A percentile compares a stretch with the other conserved stretches of the same genome.
Conservation (phyloP, 2,113 vertebrate genomes). For the Todiramphus chloris region DNA sequence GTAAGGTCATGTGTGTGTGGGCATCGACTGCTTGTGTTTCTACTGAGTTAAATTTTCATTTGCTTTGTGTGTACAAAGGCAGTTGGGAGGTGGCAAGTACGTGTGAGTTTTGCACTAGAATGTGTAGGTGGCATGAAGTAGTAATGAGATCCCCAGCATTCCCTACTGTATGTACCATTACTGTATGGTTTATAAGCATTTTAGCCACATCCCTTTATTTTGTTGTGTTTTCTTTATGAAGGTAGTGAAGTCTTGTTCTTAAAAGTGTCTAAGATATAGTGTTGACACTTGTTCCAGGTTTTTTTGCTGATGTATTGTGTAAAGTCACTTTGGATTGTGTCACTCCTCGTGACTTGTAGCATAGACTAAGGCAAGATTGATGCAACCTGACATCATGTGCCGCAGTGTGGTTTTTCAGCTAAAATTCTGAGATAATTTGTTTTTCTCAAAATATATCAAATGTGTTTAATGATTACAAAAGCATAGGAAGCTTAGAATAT, state of each 20-base stretch:
- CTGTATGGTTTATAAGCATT: background rate
- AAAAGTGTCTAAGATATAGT: background rate
- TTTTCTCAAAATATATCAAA: background rate
- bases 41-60: background rate
- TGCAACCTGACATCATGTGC: background rate
- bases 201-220: background rate
- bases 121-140: background rate
- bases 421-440: background rate
- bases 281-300: background rate
- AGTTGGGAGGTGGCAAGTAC: background rate
- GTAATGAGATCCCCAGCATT: background rate
- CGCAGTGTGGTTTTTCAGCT: background rate
- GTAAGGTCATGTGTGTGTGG: rapidly evolving
- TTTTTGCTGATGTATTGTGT: background rate
- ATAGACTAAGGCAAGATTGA: background rate
- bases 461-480: background rate
- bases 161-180: rapidly evolving
- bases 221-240: background rate
- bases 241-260: background rate
- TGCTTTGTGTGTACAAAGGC: background rate
- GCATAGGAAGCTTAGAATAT: background rate
- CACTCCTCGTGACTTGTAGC: background rate
- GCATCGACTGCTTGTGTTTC: rapidly evolving
- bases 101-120: background rate
- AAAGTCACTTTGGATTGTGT: slow-evolving; percentile 29